Evolutionary conservation across 2,797 vertebrate species (phyloP).

Genomic region (Microtus californicus): DNA sequence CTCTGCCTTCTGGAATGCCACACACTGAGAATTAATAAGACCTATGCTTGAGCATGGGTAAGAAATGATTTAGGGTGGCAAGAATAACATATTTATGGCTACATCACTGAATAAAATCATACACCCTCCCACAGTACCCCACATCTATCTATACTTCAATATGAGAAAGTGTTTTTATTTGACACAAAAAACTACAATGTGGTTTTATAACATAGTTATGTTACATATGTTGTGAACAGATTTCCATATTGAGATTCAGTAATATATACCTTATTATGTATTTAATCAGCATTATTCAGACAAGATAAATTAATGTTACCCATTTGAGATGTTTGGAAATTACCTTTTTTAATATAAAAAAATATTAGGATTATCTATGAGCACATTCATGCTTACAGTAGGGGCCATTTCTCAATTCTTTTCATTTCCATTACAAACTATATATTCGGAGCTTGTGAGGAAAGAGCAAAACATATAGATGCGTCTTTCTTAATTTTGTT

Average conservation of each 20-base stretch:
- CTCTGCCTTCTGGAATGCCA: too few species aligned
- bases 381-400: neutral
- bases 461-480: neutral
- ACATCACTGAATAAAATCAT: neutral
- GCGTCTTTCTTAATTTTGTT: neutral
- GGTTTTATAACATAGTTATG: conserved; percentile 4
- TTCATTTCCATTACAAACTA: neutral
- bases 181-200: neutral
- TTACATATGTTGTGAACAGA: neutral
- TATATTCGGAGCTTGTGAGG: neutral
- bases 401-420: neutral
- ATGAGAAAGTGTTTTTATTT: conserved; percentile 6
- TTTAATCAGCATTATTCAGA: neutral
- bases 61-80: neutral
- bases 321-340: neutral
- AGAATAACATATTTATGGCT: neutral
- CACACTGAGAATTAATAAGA: neutral
- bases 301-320: neutral
- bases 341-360: neutral
- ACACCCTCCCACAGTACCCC: neutral
- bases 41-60: neutral
- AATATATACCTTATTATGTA: neutral
- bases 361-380: neutral
- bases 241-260: neutral
- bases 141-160: neutral